These are phyloP conservation scores for Phengaris arion DNA, from an alignment of 2,888 invertebrate genomes.

Conservation along the genomic window DNA sequence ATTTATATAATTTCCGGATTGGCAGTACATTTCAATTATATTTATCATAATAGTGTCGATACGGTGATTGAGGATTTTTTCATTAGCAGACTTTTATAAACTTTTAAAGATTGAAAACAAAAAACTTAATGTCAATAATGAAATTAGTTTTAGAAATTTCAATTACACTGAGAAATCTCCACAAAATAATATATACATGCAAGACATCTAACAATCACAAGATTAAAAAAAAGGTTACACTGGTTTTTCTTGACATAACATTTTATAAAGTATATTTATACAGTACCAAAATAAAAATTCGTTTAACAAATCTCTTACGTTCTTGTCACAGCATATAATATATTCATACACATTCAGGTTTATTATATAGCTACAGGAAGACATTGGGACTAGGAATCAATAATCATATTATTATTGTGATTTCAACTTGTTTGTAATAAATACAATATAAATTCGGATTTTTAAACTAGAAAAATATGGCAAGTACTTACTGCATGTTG, in stretches of 20 bases:
- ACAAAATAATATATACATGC: not conserved
- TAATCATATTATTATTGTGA: not conserved
- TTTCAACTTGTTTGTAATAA: not conserved
- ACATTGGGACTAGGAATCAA: constrained; percentile 4
- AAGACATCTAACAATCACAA: no score
- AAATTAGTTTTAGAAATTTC: not conserved
- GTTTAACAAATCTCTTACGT: not conserved
- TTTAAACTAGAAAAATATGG: constrained; percentile 10
- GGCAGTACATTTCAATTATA: not conserved
- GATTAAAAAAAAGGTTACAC: no score
- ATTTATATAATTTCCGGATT: not conserved
- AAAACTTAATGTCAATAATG: not conserved
- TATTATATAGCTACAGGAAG: not conserved
- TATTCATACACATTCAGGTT: not conserved
- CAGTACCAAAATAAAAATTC: not conserved
- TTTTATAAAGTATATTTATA: not conserved
- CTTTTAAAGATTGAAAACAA: no score
- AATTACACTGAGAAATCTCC: not conserved
- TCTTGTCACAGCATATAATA: no score
- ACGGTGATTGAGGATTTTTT: no score
- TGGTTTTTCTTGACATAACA: no score
- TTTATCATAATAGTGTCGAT: not conserved
- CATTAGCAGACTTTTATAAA: no score
- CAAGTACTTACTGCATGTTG: not conserved
- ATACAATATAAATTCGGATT: not conserved